Base-by-base conservation (phyloP, 2,797 vertebrate genomes). In the Amblyraja radiata region DNA sequence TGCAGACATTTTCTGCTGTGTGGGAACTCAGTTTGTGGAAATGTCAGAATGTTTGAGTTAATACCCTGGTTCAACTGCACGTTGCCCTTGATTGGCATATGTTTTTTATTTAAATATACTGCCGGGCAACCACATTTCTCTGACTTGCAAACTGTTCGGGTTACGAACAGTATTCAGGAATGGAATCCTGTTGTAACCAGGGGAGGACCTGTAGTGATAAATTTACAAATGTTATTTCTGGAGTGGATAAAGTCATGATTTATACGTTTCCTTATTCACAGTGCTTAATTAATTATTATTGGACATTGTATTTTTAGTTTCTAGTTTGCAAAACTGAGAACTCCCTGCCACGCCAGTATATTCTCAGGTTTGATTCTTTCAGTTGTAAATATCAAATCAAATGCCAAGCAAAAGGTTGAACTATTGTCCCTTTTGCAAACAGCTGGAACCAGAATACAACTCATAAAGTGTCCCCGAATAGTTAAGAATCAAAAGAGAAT, bases 401-500 rank as follows among this genome's bases (percentile, higher is more conserved):
- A 65, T 58, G 1, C 0, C 83, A 86, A 63, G 61, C 61, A 88
- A 65, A 46, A 68, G 61, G 84, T 18, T 88, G 84, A 88, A 68
- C 13, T 46, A 32, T 32, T 86, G 83, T 86, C 11, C 61, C 61
- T 32, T 63, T 88, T 88, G 61, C 84, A 88, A 88, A 88, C 84
- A 6, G n/a, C 36, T 88, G 32, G 61, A 88, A 63, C 84, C 61
- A 68, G 84, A 68, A 65, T 88, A 65, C 84, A 88, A 88, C 68
- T 88, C 61, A 88, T 63, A 88, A 63, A 36, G 61, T 88, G 84
- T 65, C 61, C 84, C 63, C 32, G 68, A 88, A 88, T 68, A 65
- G 61, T 68, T 6, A 46, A 32, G 61, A 68, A n/a, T 68, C 84
- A 68, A n/a, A 88, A 88, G 28, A 36, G 84, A 88, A 88, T 63